Evolutionary conservation across 2,888 invertebrate genomes (phyloP).

Genomic region (Hyles lineata): DNA sequence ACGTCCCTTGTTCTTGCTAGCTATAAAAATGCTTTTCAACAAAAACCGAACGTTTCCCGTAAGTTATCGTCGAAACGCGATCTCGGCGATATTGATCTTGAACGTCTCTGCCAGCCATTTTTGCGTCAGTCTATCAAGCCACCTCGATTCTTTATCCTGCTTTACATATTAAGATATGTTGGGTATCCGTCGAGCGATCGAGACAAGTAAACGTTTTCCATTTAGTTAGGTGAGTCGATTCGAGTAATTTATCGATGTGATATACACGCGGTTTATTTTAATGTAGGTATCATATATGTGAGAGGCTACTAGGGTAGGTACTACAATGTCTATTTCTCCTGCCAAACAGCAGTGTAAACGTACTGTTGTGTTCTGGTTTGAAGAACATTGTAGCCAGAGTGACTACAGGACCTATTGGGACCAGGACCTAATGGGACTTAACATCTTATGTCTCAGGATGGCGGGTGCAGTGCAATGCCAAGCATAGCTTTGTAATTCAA

Average conservation of each 20-base stretch:
- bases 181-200: not conserved
- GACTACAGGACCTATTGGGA: too few species aligned
- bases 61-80: conserved; percentile 27
- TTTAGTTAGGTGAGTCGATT: not conserved
- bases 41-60: not conserved
- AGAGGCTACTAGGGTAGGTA: not conserved
- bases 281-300: not conserved
- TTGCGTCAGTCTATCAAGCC: conserved; percentile 7
- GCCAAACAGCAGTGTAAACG: too few species aligned
- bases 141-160: conserved; percentile 16
- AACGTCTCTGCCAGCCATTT: conserved; percentile 11
- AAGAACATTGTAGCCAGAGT: too few species aligned
- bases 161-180: conserved; percentile 17
- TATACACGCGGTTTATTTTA: not conserved
- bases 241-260: not conserved
- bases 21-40: not conserved
- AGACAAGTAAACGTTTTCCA: not conserved
- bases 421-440: too few species aligned
- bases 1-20: too few species aligned
- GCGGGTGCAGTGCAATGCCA: too few species aligned
- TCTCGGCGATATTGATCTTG: conserved; percentile 1
- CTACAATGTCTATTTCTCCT: too few species aligned
- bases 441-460: too few species aligned
- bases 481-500: too few species aligned
- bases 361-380: too few species aligned